Conservation (phyloP, 92 coral and sea anemone species). For the Phenganax subtilis region DNA sequence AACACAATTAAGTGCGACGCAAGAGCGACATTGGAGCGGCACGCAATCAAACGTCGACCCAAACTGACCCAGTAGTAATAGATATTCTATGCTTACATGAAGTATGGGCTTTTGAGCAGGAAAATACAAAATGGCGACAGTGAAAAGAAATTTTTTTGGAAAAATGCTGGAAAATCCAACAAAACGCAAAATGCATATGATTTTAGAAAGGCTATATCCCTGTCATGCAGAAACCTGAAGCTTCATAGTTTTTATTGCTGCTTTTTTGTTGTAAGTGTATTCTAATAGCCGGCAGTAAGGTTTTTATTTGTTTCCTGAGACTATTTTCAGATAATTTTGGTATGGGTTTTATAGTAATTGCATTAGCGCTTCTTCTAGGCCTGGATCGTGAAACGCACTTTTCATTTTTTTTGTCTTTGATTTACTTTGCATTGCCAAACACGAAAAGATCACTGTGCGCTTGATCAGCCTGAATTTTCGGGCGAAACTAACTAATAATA, state of each 20-base stretch:
- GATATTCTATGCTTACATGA: background rate
- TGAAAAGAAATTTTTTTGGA: background rate
- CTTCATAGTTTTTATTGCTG: background rate
- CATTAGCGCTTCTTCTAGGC: background rate
- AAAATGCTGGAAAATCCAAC: background rate
- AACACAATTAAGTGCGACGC: background rate
- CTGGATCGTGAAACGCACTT: background rate
- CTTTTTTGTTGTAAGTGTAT: too few relatives aligned
- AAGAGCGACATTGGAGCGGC: background rate
- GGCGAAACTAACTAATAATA: background rate
- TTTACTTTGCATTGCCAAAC: background rate
- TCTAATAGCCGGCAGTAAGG: too few relatives aligned
- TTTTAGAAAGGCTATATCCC: background rate
- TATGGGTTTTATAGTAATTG: background rate
- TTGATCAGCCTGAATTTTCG: slow-evolving; percentile 4
- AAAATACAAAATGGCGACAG: background rate
- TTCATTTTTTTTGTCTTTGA: background rate
- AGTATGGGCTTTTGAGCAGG: background rate
- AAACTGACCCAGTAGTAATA: background rate
- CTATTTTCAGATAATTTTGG: too few relatives aligned
- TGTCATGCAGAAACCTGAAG: slow-evolving; percentile 1
- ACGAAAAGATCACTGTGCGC: background rate
- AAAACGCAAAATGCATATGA: background rate
- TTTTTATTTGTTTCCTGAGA: too few relatives aligned
- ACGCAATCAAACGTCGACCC: background rate